A percentile compares a stretch with the other conserved stretches of the same genome.
Evolutionary conservation across 1,140 invertebrate genomes (phyloP).

Genomic region (Apis laboriosa): DNA sequence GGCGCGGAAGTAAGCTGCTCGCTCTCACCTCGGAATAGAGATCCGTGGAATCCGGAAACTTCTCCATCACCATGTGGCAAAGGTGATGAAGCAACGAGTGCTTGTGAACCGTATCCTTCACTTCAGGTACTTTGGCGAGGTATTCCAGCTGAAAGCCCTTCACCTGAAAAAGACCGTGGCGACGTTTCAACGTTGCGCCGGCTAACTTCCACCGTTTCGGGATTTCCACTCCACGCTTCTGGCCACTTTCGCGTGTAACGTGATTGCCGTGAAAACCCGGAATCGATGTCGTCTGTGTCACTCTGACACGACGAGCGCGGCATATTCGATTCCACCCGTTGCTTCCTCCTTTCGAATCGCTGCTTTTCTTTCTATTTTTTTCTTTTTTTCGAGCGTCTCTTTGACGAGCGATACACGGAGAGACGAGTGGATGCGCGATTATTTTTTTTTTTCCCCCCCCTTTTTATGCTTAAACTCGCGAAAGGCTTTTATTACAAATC

Average conservation of each 20-base stretch:
- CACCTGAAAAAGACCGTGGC: conserved; percentile 81
- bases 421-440: too few relatives aligned
- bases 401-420: too few relatives aligned
- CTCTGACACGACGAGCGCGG: not conserved
- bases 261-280: conserved; percentile 26
- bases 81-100: conserved; percentile 98
- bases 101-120: conserved; percentile 99
- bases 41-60: conserved; percentile 96
- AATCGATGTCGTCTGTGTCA: conserved; percentile 21
- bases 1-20: conserved; percentile 19
- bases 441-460: too few relatives aligned
- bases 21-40: conserved; percentile 95
- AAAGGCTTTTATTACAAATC: too few relatives aligned
- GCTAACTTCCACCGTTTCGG: conserved; percentile 26
- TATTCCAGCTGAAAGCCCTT: conserved; percentile 99
- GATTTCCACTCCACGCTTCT: conserved; percentile 24
- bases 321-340: not conserved
- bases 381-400: not conserved
- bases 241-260: conserved; percentile 37
- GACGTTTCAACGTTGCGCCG: conserved; percentile 34
- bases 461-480: too few relatives aligned
- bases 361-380: not conserved
- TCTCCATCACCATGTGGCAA: conserved; percentile 98
- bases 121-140: conserved; percentile 98
- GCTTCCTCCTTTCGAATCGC: not conserved